phyloP scores from a whole-genome alignment of 2,113 vertebrate genomes.

The Syrrhaptes paradoxus region DNA sequence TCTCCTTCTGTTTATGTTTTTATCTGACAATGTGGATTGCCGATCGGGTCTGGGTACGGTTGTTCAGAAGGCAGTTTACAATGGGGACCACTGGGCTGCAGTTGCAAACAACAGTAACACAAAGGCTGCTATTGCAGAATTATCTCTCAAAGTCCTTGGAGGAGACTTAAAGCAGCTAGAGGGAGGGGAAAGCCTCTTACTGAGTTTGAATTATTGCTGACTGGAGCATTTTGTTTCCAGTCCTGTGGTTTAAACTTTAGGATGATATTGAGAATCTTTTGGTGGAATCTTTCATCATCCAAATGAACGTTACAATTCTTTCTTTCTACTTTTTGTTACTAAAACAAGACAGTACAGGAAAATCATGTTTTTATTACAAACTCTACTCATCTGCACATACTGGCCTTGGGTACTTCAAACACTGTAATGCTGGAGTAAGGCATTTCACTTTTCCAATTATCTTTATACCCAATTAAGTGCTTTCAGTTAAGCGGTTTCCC shows the following conservation, averaged over 20 bases:
- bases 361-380: background rate
- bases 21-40: too few species aligned
- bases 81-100: background rate
- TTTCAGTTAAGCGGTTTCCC: rapidly evolving
- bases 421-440: rapidly evolving
- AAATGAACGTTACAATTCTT: rapidly evolving
- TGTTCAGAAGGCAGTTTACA: background rate
- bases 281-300: background rate
- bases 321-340: background rate
- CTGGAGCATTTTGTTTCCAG: background rate
- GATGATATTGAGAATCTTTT: background rate
- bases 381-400: background rate
- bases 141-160: background rate
- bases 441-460: background rate
- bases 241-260: background rate
- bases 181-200: background rate
- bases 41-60: background rate
- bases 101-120: background rate
- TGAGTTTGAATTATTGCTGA: background rate
- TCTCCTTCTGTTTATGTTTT: background rate
- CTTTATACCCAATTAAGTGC: rapidly evolving
- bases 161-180: background rate
- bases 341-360: background rate
- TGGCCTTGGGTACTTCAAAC: background rate
- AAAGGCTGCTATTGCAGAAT: background rate